phyloP scores from a whole-genome alignment of 2,113 vertebrate genomes.

The Hiodon alosoides region DNA sequence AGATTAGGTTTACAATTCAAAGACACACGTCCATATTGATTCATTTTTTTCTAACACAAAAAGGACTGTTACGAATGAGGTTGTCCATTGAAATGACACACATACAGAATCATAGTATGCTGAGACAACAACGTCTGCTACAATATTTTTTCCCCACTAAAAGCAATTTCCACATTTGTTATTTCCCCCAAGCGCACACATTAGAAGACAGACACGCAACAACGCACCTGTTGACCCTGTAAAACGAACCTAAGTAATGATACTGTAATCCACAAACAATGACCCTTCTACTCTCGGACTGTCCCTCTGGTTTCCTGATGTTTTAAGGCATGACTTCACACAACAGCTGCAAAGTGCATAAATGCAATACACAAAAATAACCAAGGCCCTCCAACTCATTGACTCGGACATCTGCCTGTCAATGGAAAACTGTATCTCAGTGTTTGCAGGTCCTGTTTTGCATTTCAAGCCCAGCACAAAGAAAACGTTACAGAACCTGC shows the following conservation, averaged over 20 bases:
- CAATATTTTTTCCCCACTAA: too few relatives aligned
- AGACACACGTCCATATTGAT: neutral
- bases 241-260: neutral
- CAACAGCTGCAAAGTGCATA: slow-evolving; percentile 15
- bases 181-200: too few relatives aligned
- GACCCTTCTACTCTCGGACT: neutral
- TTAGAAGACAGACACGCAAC: too few relatives aligned
- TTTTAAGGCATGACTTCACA: neutral
- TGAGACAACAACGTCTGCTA: too few relatives aligned
- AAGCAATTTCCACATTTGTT: too few relatives aligned
- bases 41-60: too few relatives aligned
- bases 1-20: neutral
- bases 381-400: neutral
- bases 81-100: too few relatives aligned
- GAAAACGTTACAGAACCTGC: neutral
- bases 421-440: slow-evolving; percentile 9
- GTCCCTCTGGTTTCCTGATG: neutral
- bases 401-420: slow-evolving; percentile 4
- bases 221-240: neutral
- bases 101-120: too few relatives aligned
- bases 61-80: too few relatives aligned
- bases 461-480: neutral
- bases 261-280: neutral
- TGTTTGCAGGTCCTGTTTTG: neutral
- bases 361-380: slow-evolving; percentile 4